A percentile compares a stretch with the other conserved stretches of the same genome.
Evolutionary conservation across 2,797 vertebrate species (phyloP).

Genomic region (Etheostoma perlongum): DNA sequence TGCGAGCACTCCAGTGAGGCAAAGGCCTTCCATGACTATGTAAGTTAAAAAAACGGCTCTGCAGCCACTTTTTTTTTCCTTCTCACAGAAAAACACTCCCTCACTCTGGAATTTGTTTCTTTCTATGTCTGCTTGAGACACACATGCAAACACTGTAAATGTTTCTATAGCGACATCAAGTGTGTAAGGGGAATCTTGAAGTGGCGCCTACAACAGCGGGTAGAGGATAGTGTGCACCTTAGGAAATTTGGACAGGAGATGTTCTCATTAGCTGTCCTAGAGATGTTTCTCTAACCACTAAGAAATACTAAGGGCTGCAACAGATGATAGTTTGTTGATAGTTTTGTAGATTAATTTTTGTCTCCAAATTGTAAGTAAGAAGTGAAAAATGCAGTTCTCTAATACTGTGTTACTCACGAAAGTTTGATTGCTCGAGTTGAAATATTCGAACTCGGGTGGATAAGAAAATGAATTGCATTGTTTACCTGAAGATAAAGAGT

Average conservation of each 20-base stretch:
- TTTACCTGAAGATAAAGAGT: background rate
- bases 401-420: background rate
- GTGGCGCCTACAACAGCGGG: background rate
- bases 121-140: background rate
- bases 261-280: background rate
- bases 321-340: background rate
- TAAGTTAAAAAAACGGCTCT: constrained; percentile 82
- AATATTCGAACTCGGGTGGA: too few relatives aligned
- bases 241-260: background rate
- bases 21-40: constrained; percentile 97
- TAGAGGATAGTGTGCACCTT: background rate
- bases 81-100: background rate
- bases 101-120: constrained; percentile 5
- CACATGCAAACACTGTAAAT: constrained; percentile 1
- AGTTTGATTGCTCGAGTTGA: too few relatives aligned
- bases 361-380: background rate
- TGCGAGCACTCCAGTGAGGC: constrained; percentile 94
- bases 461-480: too few relatives aligned
- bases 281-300: background rate
- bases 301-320: background rate
- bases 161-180: background rate
- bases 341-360: background rate
- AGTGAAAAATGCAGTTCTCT: background rate
- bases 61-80: background rate
- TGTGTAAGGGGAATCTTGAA: background rate